phyloP scores from a whole-genome alignment of 2,888 invertebrate genomes.

The Chymomyza fuscimana region DNA sequence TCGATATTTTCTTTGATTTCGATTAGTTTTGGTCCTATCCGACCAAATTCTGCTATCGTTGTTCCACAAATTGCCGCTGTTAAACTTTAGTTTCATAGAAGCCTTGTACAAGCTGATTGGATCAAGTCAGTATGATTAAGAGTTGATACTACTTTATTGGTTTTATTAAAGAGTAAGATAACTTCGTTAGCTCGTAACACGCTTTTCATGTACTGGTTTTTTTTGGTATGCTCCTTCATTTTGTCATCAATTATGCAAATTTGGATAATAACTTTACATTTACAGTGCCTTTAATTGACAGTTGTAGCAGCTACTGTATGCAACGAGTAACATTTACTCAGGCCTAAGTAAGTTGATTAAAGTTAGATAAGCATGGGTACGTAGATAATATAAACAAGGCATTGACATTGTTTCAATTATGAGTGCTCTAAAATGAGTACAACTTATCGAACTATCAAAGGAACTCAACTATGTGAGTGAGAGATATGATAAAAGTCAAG shows the following conservation, averaged over 20 bases:
- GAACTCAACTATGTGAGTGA: not conserved
- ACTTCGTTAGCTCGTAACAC: not conserved
- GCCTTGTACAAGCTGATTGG: no score
- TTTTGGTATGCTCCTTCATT: conserved; percentile 27
- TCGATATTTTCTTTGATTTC: no score
- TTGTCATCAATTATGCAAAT: conserved; percentile 75
- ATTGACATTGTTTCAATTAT: conserved; percentile 18
- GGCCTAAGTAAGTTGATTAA: conserved; percentile 18
- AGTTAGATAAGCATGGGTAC: not conserved
- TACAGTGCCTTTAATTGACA: conserved; percentile 63
- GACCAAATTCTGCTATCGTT: no score
- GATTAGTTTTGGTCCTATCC: no score
- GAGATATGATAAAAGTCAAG: conserved; percentile 9
- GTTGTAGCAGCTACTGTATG: conserved; percentile 43
- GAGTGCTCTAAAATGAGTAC: conserved; percentile 3
- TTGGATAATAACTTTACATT: conserved; percentile 68
- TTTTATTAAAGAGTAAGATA: not conserved
- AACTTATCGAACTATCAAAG: not conserved
- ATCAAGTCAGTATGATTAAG: no score
- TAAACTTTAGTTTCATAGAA: no score
- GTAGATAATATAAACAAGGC: conserved; percentile 8
- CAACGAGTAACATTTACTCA: conserved; percentile 9
- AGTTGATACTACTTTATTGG: no score
- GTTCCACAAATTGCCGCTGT: no score
- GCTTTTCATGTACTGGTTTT: not conserved